Conservation (phyloP, 2,888 invertebrate species). For the Drosophila setosimentum region DNA sequence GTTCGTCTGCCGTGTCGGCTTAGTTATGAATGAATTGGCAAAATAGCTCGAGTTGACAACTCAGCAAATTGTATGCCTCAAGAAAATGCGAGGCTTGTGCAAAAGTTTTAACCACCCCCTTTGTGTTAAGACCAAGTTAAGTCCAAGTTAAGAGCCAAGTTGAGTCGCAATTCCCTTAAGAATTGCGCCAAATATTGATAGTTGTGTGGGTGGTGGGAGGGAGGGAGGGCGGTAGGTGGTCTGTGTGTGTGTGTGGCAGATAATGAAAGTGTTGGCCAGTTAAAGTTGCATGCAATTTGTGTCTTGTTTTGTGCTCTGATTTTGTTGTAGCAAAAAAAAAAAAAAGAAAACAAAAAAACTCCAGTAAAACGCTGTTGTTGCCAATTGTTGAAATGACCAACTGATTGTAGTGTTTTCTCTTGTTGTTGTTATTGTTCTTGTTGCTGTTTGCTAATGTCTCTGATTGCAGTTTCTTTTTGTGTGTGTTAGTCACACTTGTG, state of each 20-base stretch:
- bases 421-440: slow-evolving; percentile 18
- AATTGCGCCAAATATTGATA: slow-evolving; percentile 2
- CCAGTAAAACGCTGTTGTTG: slow-evolving; percentile 14
- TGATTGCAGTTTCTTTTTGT: slow-evolving; percentile 10
- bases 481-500: slow-evolving; percentile 49
- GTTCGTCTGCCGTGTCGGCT: slow-evolving; percentile 28
- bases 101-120: background rate
- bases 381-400: slow-evolving; percentile 37
- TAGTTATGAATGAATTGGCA: slow-evolving; percentile 31
- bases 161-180: slow-evolving; percentile 15
- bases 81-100: background rate
- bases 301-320: slow-evolving; percentile 35
- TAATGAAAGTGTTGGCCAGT: slow-evolving; percentile 34
- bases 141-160: slow-evolving; percentile 16
- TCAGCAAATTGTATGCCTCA: slow-evolving; percentile 9
- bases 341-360: background rate
- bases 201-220: background rate
- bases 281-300: slow-evolving; percentile 57
- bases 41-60: slow-evolving; percentile 11
- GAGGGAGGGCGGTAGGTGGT: too few species aligned
- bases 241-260: background rate
- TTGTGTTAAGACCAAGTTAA: slow-evolving; percentile 27
- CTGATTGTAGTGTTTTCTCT: slow-evolving; percentile 36
- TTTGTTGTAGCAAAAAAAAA: slow-evolving; percentile 13
- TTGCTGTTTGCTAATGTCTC: slow-evolving; percentile 8